Conservation (phyloP, 2,888 invertebrate species). For the Athrips mouffetella region DNA sequence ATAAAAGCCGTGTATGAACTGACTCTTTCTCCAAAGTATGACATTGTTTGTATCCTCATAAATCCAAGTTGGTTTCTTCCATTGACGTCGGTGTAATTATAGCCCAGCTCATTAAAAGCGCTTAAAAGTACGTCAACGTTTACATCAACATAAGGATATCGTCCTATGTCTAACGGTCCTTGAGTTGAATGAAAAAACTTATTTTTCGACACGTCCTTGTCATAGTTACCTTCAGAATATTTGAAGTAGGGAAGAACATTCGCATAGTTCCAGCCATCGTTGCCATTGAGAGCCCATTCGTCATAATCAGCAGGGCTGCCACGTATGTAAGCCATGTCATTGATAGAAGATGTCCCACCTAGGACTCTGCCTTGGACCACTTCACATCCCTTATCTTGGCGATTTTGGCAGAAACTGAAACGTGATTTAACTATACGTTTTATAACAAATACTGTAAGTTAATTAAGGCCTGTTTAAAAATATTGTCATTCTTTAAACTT, state of each 20-base stretch:
- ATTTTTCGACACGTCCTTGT: slow-evolving; percentile 66
- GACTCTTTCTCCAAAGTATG: slow-evolving; percentile 67
- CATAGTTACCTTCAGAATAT: slow-evolving; percentile 71
- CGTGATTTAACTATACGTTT: slow-evolving; percentile 36
- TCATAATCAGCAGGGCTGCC: slow-evolving; percentile 70
- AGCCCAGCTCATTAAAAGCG: slow-evolving; percentile 64
- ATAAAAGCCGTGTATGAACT: slow-evolving; percentile 67
- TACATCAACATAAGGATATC: slow-evolving; percentile 65
- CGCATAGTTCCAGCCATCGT: slow-evolving; percentile 64
- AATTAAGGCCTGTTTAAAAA: slow-evolving; percentile 26
- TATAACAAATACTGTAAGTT: slow-evolving; percentile 33
- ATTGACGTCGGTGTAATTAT: slow-evolving; percentile 68
- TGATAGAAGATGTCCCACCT: slow-evolving; percentile 65
- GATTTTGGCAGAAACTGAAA: slow-evolving; percentile 67
- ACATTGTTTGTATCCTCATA: slow-evolving; percentile 67
- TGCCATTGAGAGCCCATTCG: slow-evolving; percentile 65
- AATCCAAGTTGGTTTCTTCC: slow-evolving; percentile 66
- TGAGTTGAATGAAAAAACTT: slow-evolving; percentile 64
- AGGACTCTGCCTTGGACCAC: slow-evolving; percentile 64
- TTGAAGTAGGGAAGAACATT: slow-evolving; percentile 67
- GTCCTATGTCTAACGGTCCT: slow-evolving; percentile 66
- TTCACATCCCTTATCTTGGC: slow-evolving; percentile 53
- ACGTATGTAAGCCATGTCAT: slow-evolving; percentile 69
- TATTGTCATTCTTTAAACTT: background rate
- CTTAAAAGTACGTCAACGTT: slow-evolving; percentile 65